Evolutionary conservation across 1,140 invertebrate species (phyloP), one percentile per base, ranked within the genome.

Genomic region (Penaeus indicus): DNA sequence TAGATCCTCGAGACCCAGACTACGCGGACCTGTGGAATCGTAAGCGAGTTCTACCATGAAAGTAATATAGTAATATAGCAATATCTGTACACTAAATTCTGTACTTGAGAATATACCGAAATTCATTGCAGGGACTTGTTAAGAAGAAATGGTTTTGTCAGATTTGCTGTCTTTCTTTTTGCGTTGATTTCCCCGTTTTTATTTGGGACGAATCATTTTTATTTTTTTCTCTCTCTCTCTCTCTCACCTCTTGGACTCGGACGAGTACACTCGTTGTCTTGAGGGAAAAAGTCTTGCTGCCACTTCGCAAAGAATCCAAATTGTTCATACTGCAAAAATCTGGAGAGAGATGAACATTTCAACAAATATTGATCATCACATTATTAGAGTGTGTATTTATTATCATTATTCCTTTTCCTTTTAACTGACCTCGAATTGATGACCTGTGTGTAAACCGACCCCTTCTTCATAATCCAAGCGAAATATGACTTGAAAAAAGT

Each of bases 381-480:
- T 11, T 8, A 11, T 54, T 54, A 54, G 54, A 54, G 10, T 13
- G 7, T 13, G 0, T 13, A 54, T 54, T 54, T 11, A 54, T 54
- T 54, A 54, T 13, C 2, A 54, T 54, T 1, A 11, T 16, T 54
- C 54, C 10, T 13, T 54, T 11, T 54, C 11, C 1, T 54, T 11
- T 11, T 2, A 11, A 11, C 54, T 54, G 5, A 60, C 78, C 42
- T 80, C 7, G 42, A 8, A 32, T 80, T 80, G 78, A 80, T 54
- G 13, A 60, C 38, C 4, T 47, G n/a, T 13, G 42, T 80, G 42
- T 27, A 27, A 27, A 60, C 47, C 5, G 78, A 80, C 8, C 61
- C 22, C 61, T 80, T 80, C 42, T 80, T n/a, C 47, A 80, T 60
- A 13, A 80, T 80, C 78, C 78, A 80, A 8, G 78, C 42, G 42